These are phyloP conservation scores for Pelodiscus sinensis DNA, from an alignment of 2,113 vertebrate species.

Conservation along the genomic window DNA sequence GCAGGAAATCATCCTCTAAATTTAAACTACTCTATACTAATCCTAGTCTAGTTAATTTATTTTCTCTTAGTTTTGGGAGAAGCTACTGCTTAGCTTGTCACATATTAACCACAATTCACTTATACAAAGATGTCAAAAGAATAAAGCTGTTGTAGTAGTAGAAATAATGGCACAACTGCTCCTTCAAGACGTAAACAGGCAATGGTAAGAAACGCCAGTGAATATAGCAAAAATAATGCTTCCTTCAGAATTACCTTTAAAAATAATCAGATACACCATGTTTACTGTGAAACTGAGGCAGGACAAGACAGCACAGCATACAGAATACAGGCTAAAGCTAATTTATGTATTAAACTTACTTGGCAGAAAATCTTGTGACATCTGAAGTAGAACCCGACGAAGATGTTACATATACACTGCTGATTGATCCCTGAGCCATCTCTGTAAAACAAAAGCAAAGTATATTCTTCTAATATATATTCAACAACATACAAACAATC, in stretches of 20 bases:
- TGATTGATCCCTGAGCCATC: conserved; percentile 98
- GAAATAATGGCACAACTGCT: background rate
- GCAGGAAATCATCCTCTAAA: background rate
- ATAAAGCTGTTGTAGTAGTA: background rate
- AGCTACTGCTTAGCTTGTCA: background rate
- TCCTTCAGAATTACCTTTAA: background rate
- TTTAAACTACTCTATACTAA: background rate
- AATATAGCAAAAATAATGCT: background rate
- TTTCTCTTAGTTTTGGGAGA: background rate
- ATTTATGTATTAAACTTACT: conserved; percentile 73
- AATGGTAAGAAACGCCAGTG: background rate
- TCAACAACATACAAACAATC: background rate
- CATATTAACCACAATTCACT: background rate
- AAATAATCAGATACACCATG: background rate
- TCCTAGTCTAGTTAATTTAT: background rate
- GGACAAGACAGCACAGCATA: background rate
- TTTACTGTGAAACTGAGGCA: background rate
- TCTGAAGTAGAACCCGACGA: conserved; percentile 90
- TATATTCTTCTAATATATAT: background rate
- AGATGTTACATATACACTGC: conserved; percentile 89
- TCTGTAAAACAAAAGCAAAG: conserved; percentile 76
- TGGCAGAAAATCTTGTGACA: conserved; percentile 90
- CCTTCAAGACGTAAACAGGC: background rate
- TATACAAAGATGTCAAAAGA: background rate
- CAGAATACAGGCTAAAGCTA: background rate